Conservation (phyloP, 2,113 vertebrate species). For the cattle (Bos taurus) region ARS-UCD2.0 NC_037328.1:46214001-46214500, state of each 20-base stretch:
- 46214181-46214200: neutral
- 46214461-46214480: neutral
- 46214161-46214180: neutral
- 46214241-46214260: neutral
- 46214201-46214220: neutral
- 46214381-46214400: neutral
- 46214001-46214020: neutral
- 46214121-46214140: neutral
- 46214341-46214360: neutral
- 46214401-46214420: neutral
- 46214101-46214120: neutral
- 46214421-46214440: neutral
- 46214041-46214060: neutral
- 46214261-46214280: neutral
- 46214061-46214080: neutral
- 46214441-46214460: neutral
- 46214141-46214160: neutral
- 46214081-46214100: neutral
- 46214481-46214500: neutral
- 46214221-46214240: neutral
- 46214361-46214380: neutral
- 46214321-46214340: neutral
- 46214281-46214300: neutral
- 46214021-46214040: neutral
- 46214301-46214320: neutral